Evolutionary conservation across 92 coral and sea anemone genomes (phyloP).

Genomic region (Porites evermanni): DNA sequence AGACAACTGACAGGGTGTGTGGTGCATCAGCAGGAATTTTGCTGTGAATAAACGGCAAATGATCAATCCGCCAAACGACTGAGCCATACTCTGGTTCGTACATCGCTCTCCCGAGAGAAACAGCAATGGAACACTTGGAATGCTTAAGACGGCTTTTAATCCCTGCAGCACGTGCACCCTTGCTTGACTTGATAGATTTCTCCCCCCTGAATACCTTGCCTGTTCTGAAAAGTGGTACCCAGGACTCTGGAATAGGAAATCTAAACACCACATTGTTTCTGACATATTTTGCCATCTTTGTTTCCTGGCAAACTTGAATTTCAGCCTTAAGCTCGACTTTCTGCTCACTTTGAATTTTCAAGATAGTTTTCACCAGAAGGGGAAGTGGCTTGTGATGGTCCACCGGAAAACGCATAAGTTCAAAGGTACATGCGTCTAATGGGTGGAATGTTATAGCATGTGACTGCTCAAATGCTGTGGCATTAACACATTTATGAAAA

Average conservation of each 20-base stretch:
- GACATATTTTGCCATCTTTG: constrained; percentile 90
- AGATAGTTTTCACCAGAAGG: constrained; percentile 73
- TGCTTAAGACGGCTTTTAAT: constrained; percentile 88
- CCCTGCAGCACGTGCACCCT: constrained; percentile 83
- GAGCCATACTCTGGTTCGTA: constrained; percentile 93
- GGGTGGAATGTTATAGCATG: constrained; percentile 94
- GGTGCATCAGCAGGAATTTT: constrained; percentile 97
- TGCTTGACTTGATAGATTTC: constrained; percentile 94
- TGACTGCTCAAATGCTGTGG: constrained; percentile 67
- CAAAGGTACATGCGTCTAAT: constrained; percentile 97
- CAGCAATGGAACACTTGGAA: constrained; percentile 88
- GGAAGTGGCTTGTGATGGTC: constrained; percentile 89
- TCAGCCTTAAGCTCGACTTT: constrained; percentile 92
- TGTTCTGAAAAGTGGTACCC: constrained; percentile 96
- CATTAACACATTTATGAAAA: constrained; percentile 89
- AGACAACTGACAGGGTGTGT: constrained; percentile 79
- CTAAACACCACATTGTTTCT: constrained; percentile 90
- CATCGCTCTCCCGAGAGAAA: constrained; percentile 90
- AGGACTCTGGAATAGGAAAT: constrained; percentile 95
- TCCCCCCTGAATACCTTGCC: constrained; percentile 86
- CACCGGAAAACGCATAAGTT: constrained; percentile 97
- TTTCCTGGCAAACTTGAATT: constrained; percentile 92
- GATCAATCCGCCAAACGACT: constrained; percentile 90
- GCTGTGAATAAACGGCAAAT: constrained; percentile 89
- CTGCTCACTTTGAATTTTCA: constrained; percentile 85